Conservation (phyloP, 2,113 vertebrate genomes). For the Deroptyus accipitrinus region DNA sequence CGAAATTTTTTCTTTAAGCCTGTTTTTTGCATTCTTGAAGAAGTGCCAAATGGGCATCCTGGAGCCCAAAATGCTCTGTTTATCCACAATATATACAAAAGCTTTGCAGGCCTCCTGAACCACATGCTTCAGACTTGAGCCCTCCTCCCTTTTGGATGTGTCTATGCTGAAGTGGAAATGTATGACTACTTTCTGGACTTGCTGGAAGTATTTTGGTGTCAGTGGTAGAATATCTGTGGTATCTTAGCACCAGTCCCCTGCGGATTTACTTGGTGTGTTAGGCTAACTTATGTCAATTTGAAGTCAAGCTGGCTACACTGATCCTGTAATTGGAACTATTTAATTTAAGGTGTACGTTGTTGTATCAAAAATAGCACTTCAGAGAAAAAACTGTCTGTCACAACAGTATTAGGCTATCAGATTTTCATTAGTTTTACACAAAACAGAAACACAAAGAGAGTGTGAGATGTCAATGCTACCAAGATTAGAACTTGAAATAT, state of each 20-base stretch:
- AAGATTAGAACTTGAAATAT: background rate
- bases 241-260: background rate
- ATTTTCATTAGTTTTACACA: background rate
- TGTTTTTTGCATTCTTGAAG: conserved; percentile 41
- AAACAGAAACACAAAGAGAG: background rate
- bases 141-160: background rate
- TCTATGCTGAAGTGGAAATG: background rate
- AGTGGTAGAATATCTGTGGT: background rate
- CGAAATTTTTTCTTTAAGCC: background rate
- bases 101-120: background rate
- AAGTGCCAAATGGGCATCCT: background rate
- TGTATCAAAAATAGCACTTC: background rate
- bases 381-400: background rate
- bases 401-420: background rate
- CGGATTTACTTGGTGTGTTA: background rate
- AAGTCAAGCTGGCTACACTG: background rate
- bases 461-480: background rate
- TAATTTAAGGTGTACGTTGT: accelerated
- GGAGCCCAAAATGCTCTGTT: background rate
- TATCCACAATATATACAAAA: background rate
- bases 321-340: background rate
- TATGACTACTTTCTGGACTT: background rate
- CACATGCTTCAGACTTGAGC: background rate
- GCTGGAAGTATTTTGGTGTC: background rate
- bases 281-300: background rate